Evolutionary conservation across 2,797 vertebrate species (phyloP).

Genomic region (Myotis daubentonii): DNA sequence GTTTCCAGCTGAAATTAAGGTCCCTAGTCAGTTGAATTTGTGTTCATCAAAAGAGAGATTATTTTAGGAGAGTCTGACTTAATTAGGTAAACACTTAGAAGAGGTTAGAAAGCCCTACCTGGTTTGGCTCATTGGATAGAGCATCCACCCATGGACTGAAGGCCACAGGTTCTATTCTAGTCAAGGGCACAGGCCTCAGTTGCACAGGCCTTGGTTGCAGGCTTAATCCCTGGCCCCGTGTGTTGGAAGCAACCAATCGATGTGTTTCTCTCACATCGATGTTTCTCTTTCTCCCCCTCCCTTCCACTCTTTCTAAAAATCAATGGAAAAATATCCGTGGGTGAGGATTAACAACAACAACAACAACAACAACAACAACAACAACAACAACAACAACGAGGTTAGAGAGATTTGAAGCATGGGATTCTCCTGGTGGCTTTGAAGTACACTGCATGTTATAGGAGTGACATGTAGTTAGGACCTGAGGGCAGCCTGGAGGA

Average conservation of each 20-base stretch:
- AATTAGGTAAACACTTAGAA: background rate
- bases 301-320: too few species aligned
- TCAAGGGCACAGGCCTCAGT: too few species aligned
- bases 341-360: too few species aligned
- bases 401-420: background rate
- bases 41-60: background rate
- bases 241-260: too few species aligned
- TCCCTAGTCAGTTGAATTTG: background rate
- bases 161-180: too few species aligned
- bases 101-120: background rate
- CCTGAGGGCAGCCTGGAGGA: background rate
- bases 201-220: too few species aligned
- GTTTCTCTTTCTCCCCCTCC: too few species aligned
- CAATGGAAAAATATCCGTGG: too few species aligned
- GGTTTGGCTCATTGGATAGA: too few species aligned
- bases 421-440: background rate
- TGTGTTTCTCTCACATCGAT: too few species aligned
- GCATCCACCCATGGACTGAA: too few species aligned
- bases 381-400: background rate
- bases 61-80: background rate
- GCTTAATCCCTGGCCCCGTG: too few species aligned
- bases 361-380: background rate
- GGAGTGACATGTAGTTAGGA: background rate
- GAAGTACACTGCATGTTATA: background rate
- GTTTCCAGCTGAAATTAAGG: constrained; percentile 39